phyloP scores from a whole-genome alignment of 2,797 vertebrate species.

The Gorsachius magnificus region DNA sequence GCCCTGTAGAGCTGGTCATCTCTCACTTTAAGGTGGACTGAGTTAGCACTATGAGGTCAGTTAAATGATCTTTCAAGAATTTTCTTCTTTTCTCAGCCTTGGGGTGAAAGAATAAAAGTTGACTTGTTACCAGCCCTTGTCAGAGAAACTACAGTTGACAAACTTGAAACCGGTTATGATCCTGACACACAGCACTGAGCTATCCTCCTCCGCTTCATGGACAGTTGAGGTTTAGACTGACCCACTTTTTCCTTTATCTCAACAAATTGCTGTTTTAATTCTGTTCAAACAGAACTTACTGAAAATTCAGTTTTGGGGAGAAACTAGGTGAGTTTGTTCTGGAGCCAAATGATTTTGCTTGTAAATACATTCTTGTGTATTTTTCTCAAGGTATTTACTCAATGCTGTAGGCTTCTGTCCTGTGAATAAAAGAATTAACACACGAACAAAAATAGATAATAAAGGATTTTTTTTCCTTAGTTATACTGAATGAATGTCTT shows the following conservation, averaged over 20 bases:
- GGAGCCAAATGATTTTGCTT: background rate
- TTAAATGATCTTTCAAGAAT: background rate
- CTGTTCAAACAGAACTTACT: background rate
- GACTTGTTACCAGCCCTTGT: background rate
- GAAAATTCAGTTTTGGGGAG: background rate
- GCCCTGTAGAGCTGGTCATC: background rate
- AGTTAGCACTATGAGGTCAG: conserved; percentile 39
- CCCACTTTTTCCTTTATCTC: background rate
- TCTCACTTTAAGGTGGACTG: background rate
- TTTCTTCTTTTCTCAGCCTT: background rate
- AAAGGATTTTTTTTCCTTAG: background rate
- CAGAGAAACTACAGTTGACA: background rate
- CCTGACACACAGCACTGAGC: background rate
- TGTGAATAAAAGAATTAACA: background rate
- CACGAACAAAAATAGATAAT: background rate
- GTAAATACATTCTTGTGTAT: background rate
- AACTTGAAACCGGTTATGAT: background rate
- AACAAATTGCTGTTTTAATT: background rate
- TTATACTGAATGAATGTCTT: background rate
- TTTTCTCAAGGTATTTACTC: background rate
- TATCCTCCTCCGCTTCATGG: background rate
- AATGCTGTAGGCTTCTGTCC: background rate
- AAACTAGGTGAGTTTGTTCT: background rate
- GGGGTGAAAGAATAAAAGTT: background rate
- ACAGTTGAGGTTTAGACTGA: background rate